These are phyloP conservation scores for Marronus borbonicus DNA, from an alignment of 2,888 invertebrate species.

Conservation along the genomic window DNA sequence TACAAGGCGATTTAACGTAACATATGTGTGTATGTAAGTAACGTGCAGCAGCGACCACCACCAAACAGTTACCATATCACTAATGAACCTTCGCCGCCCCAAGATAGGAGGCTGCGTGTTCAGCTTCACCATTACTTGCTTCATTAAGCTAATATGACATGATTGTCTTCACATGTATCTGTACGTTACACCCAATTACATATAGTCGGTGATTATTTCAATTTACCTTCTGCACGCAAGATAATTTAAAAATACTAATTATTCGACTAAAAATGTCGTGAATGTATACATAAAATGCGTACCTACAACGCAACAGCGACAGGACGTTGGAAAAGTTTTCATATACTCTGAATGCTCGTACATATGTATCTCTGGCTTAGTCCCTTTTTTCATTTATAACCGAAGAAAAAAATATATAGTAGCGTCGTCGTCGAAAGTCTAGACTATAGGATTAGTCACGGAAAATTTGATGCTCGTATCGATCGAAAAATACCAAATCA, in stretches of 20 bases:
- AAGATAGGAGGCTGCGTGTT: slow-evolving; percentile 61
- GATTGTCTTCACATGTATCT: slow-evolving; percentile 67
- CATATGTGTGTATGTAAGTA: too few relatives aligned
- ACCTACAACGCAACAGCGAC: slow-evolving; percentile 10
- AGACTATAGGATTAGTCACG: slow-evolving; percentile 40
- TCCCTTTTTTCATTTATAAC: slow-evolving; percentile 1
- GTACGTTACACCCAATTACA: slow-evolving; percentile 69
- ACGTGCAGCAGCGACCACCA: slow-evolving; percentile 50
- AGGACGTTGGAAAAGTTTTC: slow-evolving; percentile 3
- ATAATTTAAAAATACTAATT: slow-evolving; percentile 47
- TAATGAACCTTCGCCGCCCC: slow-evolving; percentile 62
- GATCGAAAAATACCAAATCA: slow-evolving; percentile 32
- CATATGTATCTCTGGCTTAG: neutral
- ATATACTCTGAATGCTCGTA: neutral
- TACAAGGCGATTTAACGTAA: slow-evolving; percentile 12
- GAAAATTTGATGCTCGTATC: slow-evolving; percentile 39
- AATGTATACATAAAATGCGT: slow-evolving; percentile 39
- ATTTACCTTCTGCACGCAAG: slow-evolving; percentile 66
- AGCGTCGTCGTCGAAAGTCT: slow-evolving; percentile 44
- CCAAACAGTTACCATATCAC: slow-evolving; percentile 54
- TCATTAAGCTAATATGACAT: slow-evolving; percentile 70
- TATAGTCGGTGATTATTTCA: slow-evolving; percentile 64
- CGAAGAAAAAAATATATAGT: neutral
- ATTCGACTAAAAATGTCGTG: slow-evolving; percentile 44
- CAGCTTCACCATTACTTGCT: slow-evolving; percentile 66